Base-by-base conservation (phyloP, 2,113 vertebrate genomes). In the Mesocricetus auratus region DNA sequence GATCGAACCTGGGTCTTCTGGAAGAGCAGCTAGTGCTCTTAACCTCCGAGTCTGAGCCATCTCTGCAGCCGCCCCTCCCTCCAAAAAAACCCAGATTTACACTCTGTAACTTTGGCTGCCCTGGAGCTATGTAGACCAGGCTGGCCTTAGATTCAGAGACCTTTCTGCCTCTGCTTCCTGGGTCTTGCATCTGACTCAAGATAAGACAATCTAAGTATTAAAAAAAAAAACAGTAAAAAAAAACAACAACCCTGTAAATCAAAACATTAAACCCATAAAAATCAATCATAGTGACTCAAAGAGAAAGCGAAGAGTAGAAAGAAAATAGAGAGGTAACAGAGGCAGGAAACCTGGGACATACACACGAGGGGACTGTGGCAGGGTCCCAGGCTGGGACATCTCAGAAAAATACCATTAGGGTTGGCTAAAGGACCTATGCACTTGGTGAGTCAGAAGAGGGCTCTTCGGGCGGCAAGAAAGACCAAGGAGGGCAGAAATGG, bases 51-150 rank as follows among this genome's bases (percentile, higher is more conserved):
- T 45, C 26, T 45, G 39, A 29, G 24, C n/a, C 4, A 7, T 17
- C n/a, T 62, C n/a, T 83, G n/a, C 36, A 81, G 9, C 3, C 1
- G 0, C 12, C 24, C 24, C 2, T 8, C 58, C 15, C 15, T 3
- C 13, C 7, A 74, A 39, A 39, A 74, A 74, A 5, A 31, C 21
- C 21, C 5, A 26, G 2, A 17, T 22, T 66, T 39, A 47, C 29
- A 66, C 42, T 31, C 1, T 33, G 60, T 66, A 66, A 4, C 29
- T 26, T 62, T 86, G 29, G 62, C 83, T 50, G 58, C 26, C 39
- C 39, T 64, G 26, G 82, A 12, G 45, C 81, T 64, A 33, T 45
- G 24, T 42, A 45, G n/a, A 29, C 26, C 58, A 85, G 39, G 8
- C 42, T 86, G 53, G 62, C 42, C 62, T 50, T 33, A 68, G 29